phyloP scores from a whole-genome alignment of 2,797 vertebrate genomes.

The Fratercula arctica region DNA sequence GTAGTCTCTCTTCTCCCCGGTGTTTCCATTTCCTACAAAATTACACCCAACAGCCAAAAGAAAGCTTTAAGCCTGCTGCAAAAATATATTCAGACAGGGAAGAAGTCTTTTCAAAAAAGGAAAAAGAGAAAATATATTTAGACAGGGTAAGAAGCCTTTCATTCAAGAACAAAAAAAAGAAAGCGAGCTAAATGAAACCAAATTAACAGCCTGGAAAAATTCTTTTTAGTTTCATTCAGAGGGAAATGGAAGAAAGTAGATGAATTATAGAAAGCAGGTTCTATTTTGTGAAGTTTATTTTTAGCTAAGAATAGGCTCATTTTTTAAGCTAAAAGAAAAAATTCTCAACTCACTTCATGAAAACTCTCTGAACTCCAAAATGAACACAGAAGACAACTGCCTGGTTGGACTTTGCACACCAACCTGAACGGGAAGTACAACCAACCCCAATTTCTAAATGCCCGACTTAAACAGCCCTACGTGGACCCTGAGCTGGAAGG shows the following conservation, averaged over 20 bases:
- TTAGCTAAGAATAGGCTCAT: constrained; percentile 23
- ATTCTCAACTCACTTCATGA: neutral
- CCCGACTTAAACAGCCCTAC: fast-evolving
- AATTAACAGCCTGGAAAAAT: constrained; percentile 47
- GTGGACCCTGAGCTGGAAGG: fast-evolving
- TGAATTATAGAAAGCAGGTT: constrained; percentile 52
- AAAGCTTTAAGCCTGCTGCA: neutral
- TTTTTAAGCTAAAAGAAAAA: constrained; percentile 5
- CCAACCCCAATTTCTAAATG: fast-evolving
- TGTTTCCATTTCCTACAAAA: neutral
- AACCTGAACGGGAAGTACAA: neutral
- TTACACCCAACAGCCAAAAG: neutral
- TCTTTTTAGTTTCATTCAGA: neutral
- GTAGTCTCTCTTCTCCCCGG: neutral
- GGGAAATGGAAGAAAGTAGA: neutral
- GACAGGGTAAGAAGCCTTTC: neutral
- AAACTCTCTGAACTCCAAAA: neutral
- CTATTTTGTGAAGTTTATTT: constrained; percentile 54
- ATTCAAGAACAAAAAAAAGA: neutral
- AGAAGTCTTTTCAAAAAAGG: neutral
- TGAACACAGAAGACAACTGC: neutral
- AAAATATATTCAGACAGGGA: neutral
- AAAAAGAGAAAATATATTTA: neutral
- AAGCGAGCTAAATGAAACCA: neutral
- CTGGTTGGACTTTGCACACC: neutral